Evolutionary conservation across 2,888 invertebrate genomes (phyloP), one percentile per base, ranked within the genome.

Genomic region (Machimus atricapillus): DNA sequence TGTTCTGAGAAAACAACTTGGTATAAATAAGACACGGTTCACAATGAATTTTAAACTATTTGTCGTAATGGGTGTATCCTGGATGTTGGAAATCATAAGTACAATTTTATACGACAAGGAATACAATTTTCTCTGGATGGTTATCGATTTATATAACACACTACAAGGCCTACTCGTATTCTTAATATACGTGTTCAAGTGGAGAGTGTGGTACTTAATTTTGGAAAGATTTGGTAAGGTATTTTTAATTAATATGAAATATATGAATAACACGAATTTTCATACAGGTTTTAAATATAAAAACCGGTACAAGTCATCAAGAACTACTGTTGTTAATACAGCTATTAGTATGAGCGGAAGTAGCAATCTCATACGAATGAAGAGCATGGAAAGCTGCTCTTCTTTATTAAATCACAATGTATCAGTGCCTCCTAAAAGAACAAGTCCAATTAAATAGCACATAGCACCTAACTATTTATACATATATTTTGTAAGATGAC

Each of bases 41-140:
- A 92, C 94, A 43, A 94, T 96, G 93, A 96, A 96, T 87, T 93
- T 95, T 0, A 96, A 96, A 90, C 92, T 97, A 0, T 96, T 96
- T 93, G 93, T 96, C 88, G 96, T 96, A 77, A 97, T 96, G 96
- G 96, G 97, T 0, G 94, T 96, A 0, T 94, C 95, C 0, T 96
- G 96, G 95, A 92, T 95, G 2, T 93, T 95, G 77, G 96, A 96
- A 91, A 92, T 95, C 6, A 90, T 95, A 14, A 95, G 96, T 5
- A 94, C 94, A 1, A 89, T 95, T 37, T 92, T 94, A 77, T 91
- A 92, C 58, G 91, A 94, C 89, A 91, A 91, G 87, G 92, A 93
- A 92, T 92, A 93, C 89, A 94, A 93, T 92, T 91, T 91, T 83
- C 90, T 92, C 85, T 91, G 90, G 91, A 93, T 94, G 88, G 91